phyloP scores from a whole-genome alignment of 1,140 invertebrate genomes.

The Gonatopus flavifemur region DNA sequence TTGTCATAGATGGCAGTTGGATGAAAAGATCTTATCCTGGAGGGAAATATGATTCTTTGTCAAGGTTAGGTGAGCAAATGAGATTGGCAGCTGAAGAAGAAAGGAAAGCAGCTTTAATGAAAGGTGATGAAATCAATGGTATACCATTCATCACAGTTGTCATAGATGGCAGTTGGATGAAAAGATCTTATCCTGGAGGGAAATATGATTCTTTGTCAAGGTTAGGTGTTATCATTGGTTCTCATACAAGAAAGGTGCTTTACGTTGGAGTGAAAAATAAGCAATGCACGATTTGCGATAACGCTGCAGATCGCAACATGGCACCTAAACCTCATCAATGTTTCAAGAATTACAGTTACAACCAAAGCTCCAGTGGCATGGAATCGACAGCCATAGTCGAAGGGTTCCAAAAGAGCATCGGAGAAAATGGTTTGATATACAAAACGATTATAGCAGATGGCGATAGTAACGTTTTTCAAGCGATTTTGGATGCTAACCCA shows the following conservation, averaged over 20 bases:
- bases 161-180: no score
- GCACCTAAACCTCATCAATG: constrained; percentile 27
- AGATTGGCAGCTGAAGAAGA: constrained; percentile 21
- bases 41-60: no score
- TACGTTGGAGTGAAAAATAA: constrained; percentile 37
- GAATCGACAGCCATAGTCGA: constrained; percentile 47
- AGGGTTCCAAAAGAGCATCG: constrained; percentile 37
- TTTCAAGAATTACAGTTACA: constrained; percentile 36
- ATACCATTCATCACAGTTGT: constrained; percentile 31
- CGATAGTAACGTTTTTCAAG: constrained; percentile 36
- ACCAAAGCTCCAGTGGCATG: constrained; percentile 41
- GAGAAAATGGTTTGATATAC: constrained; percentile 36
- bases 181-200: no score
- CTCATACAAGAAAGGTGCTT: constrained; percentile 37
- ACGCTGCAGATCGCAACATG: constrained; percentile 13
- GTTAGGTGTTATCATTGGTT: constrained; percentile 38
- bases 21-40: no score
- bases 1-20: no score
- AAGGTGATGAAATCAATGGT: constrained; percentile 35
- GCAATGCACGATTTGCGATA: constrained; percentile 38
- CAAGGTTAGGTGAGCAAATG: constrained; percentile 14
- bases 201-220: no score
- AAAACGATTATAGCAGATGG: constrained; percentile 39
- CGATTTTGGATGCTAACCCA: constrained; percentile 13
- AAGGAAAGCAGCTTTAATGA: constrained; percentile 27